phyloP scores from a whole-genome alignment of 2,797 vertebrate genomes.

The Aphelocoma californica region DNA sequence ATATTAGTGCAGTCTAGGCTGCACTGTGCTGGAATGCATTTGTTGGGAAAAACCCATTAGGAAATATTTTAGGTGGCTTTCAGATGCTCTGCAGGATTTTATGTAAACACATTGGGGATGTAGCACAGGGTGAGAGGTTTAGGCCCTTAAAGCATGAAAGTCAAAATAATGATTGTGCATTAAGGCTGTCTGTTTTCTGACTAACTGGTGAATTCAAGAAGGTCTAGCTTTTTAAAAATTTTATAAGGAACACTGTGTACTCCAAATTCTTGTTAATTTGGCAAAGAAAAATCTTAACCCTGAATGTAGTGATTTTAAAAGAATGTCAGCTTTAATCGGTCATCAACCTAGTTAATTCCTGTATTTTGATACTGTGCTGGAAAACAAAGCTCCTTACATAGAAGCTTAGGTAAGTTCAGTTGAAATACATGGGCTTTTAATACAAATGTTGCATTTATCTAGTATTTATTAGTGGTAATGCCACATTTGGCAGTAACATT shows the following conservation, averaged over 20 bases:
- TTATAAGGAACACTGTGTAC: not conserved
- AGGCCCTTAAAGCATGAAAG: not conserved
- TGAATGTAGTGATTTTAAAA: not conserved
- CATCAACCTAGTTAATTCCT: not conserved
- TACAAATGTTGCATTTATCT: not conserved
- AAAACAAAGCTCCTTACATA: not conserved
- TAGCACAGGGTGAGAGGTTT: not conserved
- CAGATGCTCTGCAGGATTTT: not conserved
- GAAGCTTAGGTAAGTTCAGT: not conserved
- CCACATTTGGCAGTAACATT: not conserved
- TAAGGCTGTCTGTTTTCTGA: not conserved
- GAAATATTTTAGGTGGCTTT: not conserved
- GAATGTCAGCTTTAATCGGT: not conserved
- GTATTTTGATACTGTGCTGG: not conserved
- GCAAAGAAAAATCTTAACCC: not conserved
- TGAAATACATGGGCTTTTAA: not conserved
- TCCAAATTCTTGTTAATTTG: not conserved
- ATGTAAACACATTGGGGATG: not conserved
- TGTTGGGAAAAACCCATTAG: not conserved
- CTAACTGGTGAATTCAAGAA: not conserved
- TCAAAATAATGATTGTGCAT: not conserved
- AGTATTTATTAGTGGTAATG: not conserved
- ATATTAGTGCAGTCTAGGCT: not conserved
- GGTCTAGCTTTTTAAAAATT: not conserved
- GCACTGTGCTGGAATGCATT: not conserved